Conservation (phyloP, 1,140 invertebrate species). For the Monochamus saltuarius region DNA sequence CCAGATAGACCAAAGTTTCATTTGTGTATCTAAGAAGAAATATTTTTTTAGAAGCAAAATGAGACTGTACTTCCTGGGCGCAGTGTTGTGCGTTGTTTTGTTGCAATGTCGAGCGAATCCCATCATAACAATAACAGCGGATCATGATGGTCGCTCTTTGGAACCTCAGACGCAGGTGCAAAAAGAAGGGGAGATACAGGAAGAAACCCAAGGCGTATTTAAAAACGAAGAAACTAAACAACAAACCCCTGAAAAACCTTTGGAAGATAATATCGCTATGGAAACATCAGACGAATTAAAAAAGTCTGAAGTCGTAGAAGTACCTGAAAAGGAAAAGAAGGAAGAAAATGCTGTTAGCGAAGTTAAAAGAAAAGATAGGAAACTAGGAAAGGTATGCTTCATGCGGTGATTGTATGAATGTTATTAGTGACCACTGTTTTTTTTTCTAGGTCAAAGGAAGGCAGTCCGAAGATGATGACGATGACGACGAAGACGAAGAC, state of each 20-base stretch:
- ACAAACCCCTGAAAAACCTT: constrained; percentile 1
- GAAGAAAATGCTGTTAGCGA: constrained; percentile 11
- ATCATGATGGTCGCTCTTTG: not conserved
- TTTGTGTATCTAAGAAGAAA: not conserved
- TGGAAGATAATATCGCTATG: constrained; percentile 1
- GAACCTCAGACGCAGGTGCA: constrained; percentile 17
- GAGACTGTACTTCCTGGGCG: constrained; percentile 36
- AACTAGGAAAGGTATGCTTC: constrained; percentile 19
- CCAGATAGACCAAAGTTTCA: no score
- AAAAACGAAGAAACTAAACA: constrained; percentile 18
- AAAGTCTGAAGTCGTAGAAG: constrained; percentile 15
- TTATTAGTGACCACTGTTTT: not conserved
- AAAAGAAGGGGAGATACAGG: constrained; percentile 32
- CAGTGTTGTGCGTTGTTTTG: constrained; percentile 38
- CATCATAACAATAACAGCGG: constrained; percentile 30
- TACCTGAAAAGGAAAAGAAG: constrained; percentile 13
- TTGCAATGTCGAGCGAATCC: constrained; percentile 39
- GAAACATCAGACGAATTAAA: not conserved
- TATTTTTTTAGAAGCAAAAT: constrained; percentile 23
- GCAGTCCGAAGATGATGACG: constrained; percentile 46
- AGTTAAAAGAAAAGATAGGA: constrained; percentile 20
- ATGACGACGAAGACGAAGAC: constrained; percentile 45
- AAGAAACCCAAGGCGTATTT: constrained; percentile 37
- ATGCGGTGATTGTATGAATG: no score
- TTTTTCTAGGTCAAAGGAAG: constrained; percentile 38